A percentile compares a stretch with the other conserved stretches of the same genome.
Conservation (phyloP, 2,113 vertebrate genomes). For the Ailuropoda melanoleuca region DNA sequence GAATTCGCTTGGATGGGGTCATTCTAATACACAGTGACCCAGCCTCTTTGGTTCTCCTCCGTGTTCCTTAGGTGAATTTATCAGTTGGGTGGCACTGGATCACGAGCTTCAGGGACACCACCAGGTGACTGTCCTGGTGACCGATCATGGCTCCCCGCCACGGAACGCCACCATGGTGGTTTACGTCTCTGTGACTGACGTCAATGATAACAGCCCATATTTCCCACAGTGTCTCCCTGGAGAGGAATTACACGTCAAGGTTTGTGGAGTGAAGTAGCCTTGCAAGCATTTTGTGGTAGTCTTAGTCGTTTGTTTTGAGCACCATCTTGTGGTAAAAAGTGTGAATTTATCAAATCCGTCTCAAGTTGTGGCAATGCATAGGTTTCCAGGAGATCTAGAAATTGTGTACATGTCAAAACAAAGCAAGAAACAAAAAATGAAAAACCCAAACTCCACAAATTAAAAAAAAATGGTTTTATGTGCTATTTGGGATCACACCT, state of each 20-base stretch:
- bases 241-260: slow-evolving; percentile 87
- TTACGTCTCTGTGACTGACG: slow-evolving; percentile 87
- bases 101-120: slow-evolving; percentile 88
- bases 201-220: slow-evolving; percentile 91
- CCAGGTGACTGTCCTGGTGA: slow-evolving; percentile 88
- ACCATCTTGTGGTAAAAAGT: slow-evolving; percentile 77
- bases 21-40: fast-evolving
- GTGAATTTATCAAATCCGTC: slow-evolving; percentile 39
- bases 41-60: background rate
- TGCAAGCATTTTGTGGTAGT: fast-evolving
- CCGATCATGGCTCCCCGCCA: slow-evolving; percentile 88
- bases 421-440: background rate
- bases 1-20: background rate
- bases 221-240: slow-evolving; percentile 87
- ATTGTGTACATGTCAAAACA: background rate
- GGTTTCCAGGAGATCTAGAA: background rate
- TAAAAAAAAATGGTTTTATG: background rate
- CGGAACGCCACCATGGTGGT: slow-evolving; percentile 86
- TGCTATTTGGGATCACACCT: background rate
- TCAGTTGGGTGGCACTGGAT: slow-evolving; percentile 91
- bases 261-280: slow-evolving; percentile 61
- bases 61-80: slow-evolving; percentile 89
- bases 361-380: background rate
- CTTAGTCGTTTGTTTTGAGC: slow-evolving; percentile 67
- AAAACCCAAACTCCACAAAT: background rate